A percentile compares a stretch with the other conserved stretches of the same genome.
These are phyloP conservation scores for Danaus melanippus DNA, from an alignment of 1,140 invertebrate genomes.

Conservation along the genomic window DNA sequence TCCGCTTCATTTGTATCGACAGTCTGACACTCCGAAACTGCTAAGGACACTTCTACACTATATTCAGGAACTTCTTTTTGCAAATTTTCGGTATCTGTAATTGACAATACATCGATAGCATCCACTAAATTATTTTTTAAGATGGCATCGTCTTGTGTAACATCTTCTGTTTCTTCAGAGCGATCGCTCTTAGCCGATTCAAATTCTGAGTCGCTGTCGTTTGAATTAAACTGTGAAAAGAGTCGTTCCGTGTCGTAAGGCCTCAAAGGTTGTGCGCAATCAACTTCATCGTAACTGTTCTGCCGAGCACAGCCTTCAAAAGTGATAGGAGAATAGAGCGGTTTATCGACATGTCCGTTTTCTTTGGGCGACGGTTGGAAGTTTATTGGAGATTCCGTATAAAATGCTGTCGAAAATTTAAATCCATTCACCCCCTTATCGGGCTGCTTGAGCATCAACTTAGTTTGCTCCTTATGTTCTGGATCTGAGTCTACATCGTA, in stretches of 20 bases:
- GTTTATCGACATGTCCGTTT: constrained; percentile 63
- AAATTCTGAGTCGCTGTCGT: constrained; percentile 64
- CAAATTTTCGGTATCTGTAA: constrained; percentile 39
- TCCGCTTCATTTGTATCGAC: constrained; percentile 20
- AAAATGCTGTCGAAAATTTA: constrained; percentile 57
- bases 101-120: constrained; percentile 45
- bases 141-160: constrained; percentile 29
- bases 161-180: constrained; percentile 40
- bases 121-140: constrained; percentile 39
- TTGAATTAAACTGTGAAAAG: constrained; percentile 26
- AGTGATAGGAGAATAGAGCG: constrained; percentile 65
- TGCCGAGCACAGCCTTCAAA: constrained; percentile 68
- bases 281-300: constrained; percentile 56
- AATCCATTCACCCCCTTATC: constrained; percentile 60
- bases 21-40: constrained; percentile 5
- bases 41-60: constrained; percentile 7
- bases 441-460: constrained; percentile 42
- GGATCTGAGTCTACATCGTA: constrained; percentile 60
- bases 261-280: constrained; percentile 27
- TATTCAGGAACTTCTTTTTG: constrained; percentile 29
- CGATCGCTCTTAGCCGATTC: constrained; percentile 64
- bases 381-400: constrained; percentile 61
- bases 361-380: constrained; percentile 57
- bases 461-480: constrained; percentile 44
- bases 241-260: constrained; percentile 23